Evolutionary conservation across 1,140 invertebrate genomes (phyloP), one percentile per base, ranked within the genome.

Genomic region (Diorhabda sublineata): DNA sequence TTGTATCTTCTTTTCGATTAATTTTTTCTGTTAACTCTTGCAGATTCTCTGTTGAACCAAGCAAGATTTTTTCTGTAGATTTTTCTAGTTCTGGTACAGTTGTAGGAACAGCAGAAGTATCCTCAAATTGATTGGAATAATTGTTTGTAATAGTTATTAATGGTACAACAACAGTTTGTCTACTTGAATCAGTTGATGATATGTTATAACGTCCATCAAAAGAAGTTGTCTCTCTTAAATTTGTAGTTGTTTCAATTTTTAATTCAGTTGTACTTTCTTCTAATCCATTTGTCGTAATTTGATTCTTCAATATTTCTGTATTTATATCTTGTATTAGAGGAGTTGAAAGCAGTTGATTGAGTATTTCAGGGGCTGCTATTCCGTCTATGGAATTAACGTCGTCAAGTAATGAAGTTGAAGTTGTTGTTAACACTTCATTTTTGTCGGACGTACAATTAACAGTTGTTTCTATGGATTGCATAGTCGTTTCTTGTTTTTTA

Each of bases 291-390:
- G 6, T 52, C 47, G n/a, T 8, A 52, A 52, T 6, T n/a, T 52
- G 47, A n/a, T 52, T 52, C 47, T n/a, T 52, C 47, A 52, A 4
- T 8, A 52, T 52, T 52, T 52, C 47, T 6, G 6, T 52, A 4
- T 52, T 52, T 3, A 52, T 52, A 52, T 52, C 47, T 8, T 52
- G 47, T 8, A 52, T n/a, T n/a, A 52, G 4, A 8, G 47, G 47
- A 2, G 47, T 52, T n/a, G 47, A 6, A 52, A 52, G n/a, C 5
- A 43, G 60, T 61, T 61, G 60, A 61, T 9, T 64, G 45, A 42
- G 5, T 41, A 5, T 64, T 52, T 64, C 63, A 42, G n/a, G 42
- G 11, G 42, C 41, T 5, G 47, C 11, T 41, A 60, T 41, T 60
- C 43, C n/a, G 8, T 45, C 56, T 2, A 52, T 64, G 9, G 63